Percentiles rank a stretch among this genome's conserved stretches.
These are phyloP conservation scores for Ranitomeya variabilis DNA, from an alignment of 2,113 vertebrate genomes.

Conservation along the genomic window DNA sequence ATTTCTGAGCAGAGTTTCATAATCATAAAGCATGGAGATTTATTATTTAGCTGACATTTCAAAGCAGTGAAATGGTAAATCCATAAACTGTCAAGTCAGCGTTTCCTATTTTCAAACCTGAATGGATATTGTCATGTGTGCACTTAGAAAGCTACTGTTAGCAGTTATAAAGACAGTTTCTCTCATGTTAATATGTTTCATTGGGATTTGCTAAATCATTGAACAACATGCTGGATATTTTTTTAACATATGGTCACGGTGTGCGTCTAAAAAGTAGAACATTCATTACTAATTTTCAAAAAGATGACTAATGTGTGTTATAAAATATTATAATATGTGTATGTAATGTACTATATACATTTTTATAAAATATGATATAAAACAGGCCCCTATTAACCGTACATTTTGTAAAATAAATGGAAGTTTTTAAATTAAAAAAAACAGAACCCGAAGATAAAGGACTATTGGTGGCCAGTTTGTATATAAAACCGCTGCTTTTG, in stretches of 20 bases:
- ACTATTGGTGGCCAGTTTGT: no score
- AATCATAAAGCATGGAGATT: background rate
- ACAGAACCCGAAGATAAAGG: no score
- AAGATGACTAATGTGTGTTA: background rate
- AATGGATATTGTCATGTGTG: background rate
- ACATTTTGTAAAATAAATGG: no score
- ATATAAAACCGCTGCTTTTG: no score
- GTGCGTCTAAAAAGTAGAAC: background rate
- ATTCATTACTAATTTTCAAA: background rate
- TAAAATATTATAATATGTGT: background rate
- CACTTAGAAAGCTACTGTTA: background rate
- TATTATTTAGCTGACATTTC: background rate
- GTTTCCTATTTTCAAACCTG: background rate
- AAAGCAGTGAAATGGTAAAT: background rate
- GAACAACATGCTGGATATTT: background rate
- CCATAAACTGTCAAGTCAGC: background rate
- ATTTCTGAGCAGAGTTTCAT: background rate
- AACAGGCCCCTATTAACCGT: no score
- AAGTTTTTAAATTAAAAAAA: no score
- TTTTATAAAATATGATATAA: no score
- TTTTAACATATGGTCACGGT: background rate
- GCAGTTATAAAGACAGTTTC: background rate
- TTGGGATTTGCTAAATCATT: background rate
- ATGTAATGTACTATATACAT: no score
- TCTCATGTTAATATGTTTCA: background rate